Conservation (phyloP, 2,113 vertebrate genomes). For the Plotosus lineatus region DNA sequence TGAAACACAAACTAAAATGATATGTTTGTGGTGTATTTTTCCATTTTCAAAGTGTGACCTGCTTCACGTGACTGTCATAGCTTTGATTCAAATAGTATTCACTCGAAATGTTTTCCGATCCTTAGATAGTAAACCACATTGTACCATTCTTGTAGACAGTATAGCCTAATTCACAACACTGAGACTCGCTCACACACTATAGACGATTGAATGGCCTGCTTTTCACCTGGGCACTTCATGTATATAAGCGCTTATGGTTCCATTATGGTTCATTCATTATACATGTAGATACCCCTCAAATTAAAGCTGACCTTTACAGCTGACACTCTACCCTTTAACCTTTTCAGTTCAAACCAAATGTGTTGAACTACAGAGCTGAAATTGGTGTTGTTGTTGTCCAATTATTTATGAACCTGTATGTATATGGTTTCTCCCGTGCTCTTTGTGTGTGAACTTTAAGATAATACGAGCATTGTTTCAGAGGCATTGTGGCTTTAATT, state of each 20-base stretch:
- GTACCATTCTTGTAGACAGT: too few species aligned
- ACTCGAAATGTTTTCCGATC: too few species aligned
- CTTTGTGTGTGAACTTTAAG: not conserved
- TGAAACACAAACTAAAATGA: too few species aligned
- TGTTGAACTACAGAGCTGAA: not conserved
- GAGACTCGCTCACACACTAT: not conserved
- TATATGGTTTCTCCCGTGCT: constrained; percentile 1
- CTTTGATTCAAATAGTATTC: too few species aligned
- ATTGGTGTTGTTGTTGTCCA: not conserved
- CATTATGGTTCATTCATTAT: constrained; percentile 13
- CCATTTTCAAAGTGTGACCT: too few species aligned
- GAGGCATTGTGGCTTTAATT: constrained; percentile 22
- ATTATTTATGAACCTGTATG: constrained; percentile 13
- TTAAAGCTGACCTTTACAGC: constrained; percentile 25
- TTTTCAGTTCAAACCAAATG: not conserved
- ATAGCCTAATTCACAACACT: too few species aligned
- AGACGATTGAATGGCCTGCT: not conserved
- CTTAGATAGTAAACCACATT: too few species aligned
- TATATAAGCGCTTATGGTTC: not conserved
- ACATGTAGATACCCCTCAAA: not conserved
- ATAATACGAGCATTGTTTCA: constrained; percentile 12
- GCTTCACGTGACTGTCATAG: too few species aligned
- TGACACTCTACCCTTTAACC: constrained; percentile 12
- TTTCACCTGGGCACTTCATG: not conserved
- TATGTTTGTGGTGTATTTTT: too few species aligned